phyloP scores from a whole-genome alignment of 2,113 vertebrate genomes.

The Tenrec ecaudatus region DNA sequence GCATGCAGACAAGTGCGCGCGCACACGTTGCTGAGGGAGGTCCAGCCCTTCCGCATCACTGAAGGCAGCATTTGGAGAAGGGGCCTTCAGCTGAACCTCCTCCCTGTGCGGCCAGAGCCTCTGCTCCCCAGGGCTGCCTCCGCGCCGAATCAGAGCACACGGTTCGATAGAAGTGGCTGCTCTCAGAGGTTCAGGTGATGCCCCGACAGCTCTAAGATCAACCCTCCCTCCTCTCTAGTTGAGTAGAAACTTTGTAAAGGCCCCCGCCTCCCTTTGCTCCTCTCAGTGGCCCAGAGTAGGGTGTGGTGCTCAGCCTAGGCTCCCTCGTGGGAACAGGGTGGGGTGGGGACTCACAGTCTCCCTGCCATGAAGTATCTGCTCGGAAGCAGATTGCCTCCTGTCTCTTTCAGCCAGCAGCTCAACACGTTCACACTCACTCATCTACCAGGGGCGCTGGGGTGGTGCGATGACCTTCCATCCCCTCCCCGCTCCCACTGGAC shows the following conservation, averaged over 20 bases:
- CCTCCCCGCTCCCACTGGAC: too few relatives aligned
- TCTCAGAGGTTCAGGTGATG: background rate
- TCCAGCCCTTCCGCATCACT: background rate
- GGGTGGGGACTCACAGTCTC: background rate
- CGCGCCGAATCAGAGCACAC: background rate
- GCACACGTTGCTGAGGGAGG: background rate
- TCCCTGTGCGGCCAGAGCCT: background rate
- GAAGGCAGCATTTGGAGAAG: background rate
- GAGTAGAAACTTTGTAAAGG: background rate
- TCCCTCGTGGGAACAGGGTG: too few relatives aligned
- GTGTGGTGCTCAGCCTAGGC: too few relatives aligned
- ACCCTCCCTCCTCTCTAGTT: background rate
- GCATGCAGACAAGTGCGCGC: too few relatives aligned
- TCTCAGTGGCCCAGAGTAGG: too few relatives aligned
- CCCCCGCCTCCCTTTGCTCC: background rate
- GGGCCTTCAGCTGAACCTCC: too few relatives aligned
- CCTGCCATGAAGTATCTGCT: background rate
- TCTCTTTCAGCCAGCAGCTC: too few relatives aligned
- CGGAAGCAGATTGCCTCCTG: too few relatives aligned
- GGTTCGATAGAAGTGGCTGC: background rate
- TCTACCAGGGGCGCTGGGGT: too few relatives aligned
- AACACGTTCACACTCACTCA: too few relatives aligned
- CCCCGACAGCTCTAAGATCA: fast-evolving
- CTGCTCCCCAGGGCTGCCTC: background rate
- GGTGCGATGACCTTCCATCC: background rate